Conservation (phyloP, 2,797 vertebrate genomes). For the Scarus forsteni region DNA sequence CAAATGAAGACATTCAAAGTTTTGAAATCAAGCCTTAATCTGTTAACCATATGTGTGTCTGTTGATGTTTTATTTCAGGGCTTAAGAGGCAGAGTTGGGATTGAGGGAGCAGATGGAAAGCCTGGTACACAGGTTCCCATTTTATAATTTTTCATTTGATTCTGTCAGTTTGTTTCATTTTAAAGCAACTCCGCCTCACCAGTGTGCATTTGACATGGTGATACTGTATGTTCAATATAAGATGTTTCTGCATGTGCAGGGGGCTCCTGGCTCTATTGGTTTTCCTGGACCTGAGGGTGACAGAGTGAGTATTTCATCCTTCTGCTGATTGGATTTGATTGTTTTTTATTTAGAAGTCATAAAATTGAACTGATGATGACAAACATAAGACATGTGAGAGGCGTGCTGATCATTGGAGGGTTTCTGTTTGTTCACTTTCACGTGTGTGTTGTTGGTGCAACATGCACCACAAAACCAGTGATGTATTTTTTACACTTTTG, state of each 20-base stretch:
- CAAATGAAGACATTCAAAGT: neutral
- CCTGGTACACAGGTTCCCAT: slow-evolving; percentile 95
- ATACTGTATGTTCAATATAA: neutral
- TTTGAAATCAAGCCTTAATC: too few relatives aligned
- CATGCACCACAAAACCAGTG: too few relatives aligned
- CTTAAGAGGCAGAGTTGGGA: slow-evolving; percentile 79
- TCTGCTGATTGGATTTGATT: too few relatives aligned
- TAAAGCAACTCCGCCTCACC: slow-evolving; percentile 2
- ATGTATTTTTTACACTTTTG: too few relatives aligned
- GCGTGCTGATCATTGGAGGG: too few relatives aligned
- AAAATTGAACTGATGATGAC: too few relatives aligned
- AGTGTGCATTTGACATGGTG: neutral
- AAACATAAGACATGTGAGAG: too few relatives aligned
- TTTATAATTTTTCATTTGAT: slow-evolving; percentile 76
- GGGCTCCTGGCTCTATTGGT: slow-evolving; percentile 72
- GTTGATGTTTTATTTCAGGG: slow-evolving; percentile 79
- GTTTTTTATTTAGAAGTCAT: too few relatives aligned
- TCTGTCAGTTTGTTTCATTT: slow-evolving; percentile 9
- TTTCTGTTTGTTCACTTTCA: too few relatives aligned
- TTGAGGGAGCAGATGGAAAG: slow-evolving; percentile 89
- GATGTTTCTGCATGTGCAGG: slow-evolving; percentile 70
- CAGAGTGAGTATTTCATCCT: slow-evolving; percentile 75
- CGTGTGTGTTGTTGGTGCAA: neutral
- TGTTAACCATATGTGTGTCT: slow-evolving; percentile 15
- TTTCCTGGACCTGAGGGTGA: slow-evolving; percentile 76